Percentiles rank a stretch among this genome's conserved stretches.
Conservation (phyloP, 1,140 invertebrate genomes). For the Drosophila elegans region DNA sequence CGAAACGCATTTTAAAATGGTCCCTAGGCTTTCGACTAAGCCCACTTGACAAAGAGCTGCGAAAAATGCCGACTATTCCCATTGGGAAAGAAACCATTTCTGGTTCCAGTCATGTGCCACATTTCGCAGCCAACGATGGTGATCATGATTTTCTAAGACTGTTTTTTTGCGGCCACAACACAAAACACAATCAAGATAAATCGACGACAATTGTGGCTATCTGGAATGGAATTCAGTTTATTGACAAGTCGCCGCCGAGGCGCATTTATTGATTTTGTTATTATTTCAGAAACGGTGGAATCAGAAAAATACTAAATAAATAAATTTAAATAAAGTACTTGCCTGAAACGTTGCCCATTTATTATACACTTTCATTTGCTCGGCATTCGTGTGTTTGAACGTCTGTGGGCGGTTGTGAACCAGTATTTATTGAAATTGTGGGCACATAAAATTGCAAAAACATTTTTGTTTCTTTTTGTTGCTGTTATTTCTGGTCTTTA, state of each 20-base stretch:
- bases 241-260: slow-evolving; percentile 63
- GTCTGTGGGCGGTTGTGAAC: slow-evolving; percentile 10
- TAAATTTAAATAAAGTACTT: slow-evolving; percentile 54
- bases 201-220: slow-evolving; percentile 72
- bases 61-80: slow-evolving; percentile 16
- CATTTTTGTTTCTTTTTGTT: slow-evolving; percentile 36
- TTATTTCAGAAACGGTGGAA: slow-evolving; percentile 51
- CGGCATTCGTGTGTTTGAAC: neutral
- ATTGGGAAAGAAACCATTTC: neutral
- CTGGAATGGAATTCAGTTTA: slow-evolving; percentile 55
- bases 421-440: slow-evolving; percentile 49
- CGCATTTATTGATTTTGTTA: slow-evolving; percentile 80
- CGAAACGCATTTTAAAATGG: slow-evolving; percentile 53
- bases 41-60: slow-evolving; percentile 39
- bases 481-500: slow-evolving; percentile 26
- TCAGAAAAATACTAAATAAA: slow-evolving; percentile 37
- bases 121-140: slow-evolving; percentile 41
- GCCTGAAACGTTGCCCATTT: slow-evolving; percentile 22
- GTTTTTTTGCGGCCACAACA: slow-evolving; percentile 57
- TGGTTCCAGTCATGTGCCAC: slow-evolving; percentile 12
- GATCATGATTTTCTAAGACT: slow-evolving; percentile 54
- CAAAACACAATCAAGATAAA: slow-evolving; percentile 75
- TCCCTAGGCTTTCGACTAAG: slow-evolving; percentile 31
- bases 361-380: slow-evolving; percentile 42
- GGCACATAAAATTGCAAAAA: slow-evolving; percentile 53